Base-by-base conservation (phyloP, 2,888 invertebrate species). In the Tipula unca region DNA sequence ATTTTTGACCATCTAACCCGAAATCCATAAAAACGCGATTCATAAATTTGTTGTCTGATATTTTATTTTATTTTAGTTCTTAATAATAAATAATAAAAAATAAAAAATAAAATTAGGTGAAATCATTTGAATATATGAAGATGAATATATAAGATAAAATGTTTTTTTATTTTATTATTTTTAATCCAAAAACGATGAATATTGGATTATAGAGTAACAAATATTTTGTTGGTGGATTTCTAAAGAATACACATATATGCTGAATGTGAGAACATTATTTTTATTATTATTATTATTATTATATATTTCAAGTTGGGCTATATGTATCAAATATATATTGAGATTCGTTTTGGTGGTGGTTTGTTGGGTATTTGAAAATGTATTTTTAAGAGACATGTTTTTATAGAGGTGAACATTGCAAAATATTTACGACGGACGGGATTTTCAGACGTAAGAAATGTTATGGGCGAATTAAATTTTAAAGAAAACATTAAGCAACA, bases 1-100 rank as follows among this genome's bases (percentile, higher is more conserved):
- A 69, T 69, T 69, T 69, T 69, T 69, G 69, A 69, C 69, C 69
- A 69, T 69, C 69, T 69, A 69, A 69, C 69, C 69, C 69, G 69
- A 69, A 69, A 69, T 69, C 69, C 69, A 69, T 69, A 69, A 69
- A 69, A 69, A 69, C 69, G 69, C 69, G 69, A 69, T 69, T 69
- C 69, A 69, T 69, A 69, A 69, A 69, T 69, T 69, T 69, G 25
- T 69, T 69, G 69, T 69, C 69, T 69, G 69, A 69, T 69, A 69
- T 69, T 25, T 69, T 54, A 54, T 39, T 39, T 13, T 54, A 17
- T 54, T 54, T 69, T 25, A 69, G 25, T 69, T 69, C 69, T 69
- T 25, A 69, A 69, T 69, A 69, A 69, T 69, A 69, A 69, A 69
- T 69, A 69, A 69, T 69, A 69, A 69, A n/a, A 69, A 69, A 69